Evolutionary conservation across 2,797 vertebrate genomes (phyloP).

Genomic region (Xenopus petersii): DNA sequence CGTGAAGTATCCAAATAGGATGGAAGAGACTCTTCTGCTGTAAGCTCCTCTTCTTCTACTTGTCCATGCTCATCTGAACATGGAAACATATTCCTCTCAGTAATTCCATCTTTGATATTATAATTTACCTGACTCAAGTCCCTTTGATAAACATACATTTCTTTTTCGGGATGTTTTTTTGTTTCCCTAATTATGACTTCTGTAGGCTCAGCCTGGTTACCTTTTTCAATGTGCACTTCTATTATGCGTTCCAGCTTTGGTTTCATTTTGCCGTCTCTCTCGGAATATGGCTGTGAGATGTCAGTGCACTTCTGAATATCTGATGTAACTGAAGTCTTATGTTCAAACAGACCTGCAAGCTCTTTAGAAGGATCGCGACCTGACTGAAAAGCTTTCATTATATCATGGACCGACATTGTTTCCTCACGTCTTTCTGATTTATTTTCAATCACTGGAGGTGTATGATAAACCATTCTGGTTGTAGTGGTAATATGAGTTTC

Average conservation of each 20-base stretch:
- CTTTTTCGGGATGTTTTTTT: constrained; percentile 96
- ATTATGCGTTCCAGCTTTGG: constrained; percentile 98
- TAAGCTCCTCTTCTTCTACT: constrained; percentile 85
- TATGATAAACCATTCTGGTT: constrained; percentile 95
- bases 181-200: constrained; percentile 98
- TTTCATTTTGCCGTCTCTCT: constrained; percentile 89
- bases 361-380: constrained; percentile 96
- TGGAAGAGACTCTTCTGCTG: constrained; percentile 87
- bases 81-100: constrained; percentile 73
- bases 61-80: constrained; percentile 82
- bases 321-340: constrained; percentile 76
- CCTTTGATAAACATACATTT: constrained; percentile 92
- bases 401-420: constrained; percentile 97
- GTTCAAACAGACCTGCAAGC: constrained; percentile 93
- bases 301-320: constrained; percentile 89
- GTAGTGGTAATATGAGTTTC: constrained; percentile 98
- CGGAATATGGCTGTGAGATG: constrained; percentile 77
- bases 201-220: constrained; percentile 94
- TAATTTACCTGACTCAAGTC: constrained; percentile 79
- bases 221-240: constrained; percentile 98
- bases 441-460: constrained; percentile 77
- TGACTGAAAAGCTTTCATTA: constrained; percentile 98
- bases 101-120: constrained; percentile 83
- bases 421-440: constrained; percentile 91
- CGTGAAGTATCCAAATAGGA: constrained; percentile 91